Percentiles rank a stretch among this genome's conserved stretches.
phyloP scores from a whole-genome alignment of 2,113 vertebrate genomes.

The Polypterus bichir region DNA sequence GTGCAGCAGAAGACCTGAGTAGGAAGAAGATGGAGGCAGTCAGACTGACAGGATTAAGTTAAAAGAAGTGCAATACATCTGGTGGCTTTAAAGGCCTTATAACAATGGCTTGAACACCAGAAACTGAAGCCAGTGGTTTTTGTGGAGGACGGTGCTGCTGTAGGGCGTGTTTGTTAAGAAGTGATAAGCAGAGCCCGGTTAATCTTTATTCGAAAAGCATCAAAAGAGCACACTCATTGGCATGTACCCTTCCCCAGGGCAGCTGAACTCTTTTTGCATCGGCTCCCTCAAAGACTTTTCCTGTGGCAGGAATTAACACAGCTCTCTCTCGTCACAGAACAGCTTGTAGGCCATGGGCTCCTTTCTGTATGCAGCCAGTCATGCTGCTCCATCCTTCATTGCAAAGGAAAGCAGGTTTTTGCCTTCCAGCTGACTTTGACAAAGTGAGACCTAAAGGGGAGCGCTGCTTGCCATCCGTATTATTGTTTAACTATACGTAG shows the following conservation, averaged over 20 bases:
- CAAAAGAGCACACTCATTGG: too few relatives aligned
- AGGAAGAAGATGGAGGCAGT: too few relatives aligned
- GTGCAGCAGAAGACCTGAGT: too few relatives aligned
- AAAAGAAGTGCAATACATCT: too few relatives aligned
- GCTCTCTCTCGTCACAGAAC: constrained; percentile 41
- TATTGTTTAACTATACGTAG: neutral
- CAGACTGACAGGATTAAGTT: too few relatives aligned
- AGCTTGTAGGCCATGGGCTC: constrained; percentile 49
- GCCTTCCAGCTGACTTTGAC: constrained; percentile 38
- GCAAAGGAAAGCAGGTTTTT: constrained; percentile 43
- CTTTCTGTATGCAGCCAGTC: constrained; percentile 38
- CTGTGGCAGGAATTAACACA: constrained; percentile 29
- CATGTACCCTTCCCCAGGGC: constrained; percentile 22
- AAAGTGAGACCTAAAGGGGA: constrained; percentile 26
- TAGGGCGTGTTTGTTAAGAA: too few relatives aligned
- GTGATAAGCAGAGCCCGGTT: too few relatives aligned
- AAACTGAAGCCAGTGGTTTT: too few relatives aligned
- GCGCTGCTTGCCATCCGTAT: neutral
- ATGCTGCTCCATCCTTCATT: constrained; percentile 29
- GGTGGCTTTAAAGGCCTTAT: too few relatives aligned
- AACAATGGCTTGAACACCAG: too few relatives aligned
- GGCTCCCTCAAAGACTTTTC: constrained; percentile 36
- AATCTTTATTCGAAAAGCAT: too few relatives aligned
- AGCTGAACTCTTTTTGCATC: constrained; percentile 29
- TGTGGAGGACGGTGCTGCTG: too few relatives aligned